Evolutionary conservation across 2,797 vertebrate genomes (phyloP).

Genomic region (Heteromormyrus szaboi): DNA sequence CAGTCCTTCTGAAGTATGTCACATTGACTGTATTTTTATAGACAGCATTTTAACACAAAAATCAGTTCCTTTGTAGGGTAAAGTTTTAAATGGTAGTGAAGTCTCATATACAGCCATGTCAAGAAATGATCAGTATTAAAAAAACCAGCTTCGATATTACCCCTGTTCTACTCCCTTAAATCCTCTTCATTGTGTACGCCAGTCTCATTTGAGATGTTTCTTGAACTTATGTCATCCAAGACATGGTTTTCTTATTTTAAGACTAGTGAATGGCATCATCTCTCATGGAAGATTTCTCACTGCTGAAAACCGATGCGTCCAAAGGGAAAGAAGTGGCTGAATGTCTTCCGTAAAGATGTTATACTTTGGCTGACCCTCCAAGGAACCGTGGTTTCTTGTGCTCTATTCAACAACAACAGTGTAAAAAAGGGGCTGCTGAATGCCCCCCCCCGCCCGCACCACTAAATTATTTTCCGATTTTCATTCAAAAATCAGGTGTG

Average conservation of each 20-base stretch:
- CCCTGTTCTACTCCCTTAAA: conserved; percentile 13
- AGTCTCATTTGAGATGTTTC: conserved; percentile 27
- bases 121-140: conserved; percentile 16
- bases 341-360: conserved; percentile 4
- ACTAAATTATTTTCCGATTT: background rate
- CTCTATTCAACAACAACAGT: background rate
- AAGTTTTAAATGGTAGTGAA: conserved; percentile 47
- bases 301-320: conserved; percentile 11
- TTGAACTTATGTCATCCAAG: conserved; percentile 29
- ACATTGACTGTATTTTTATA: conserved; percentile 64
- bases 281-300: conserved; percentile 26
- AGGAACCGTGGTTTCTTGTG: background rate
- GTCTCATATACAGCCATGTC: conserved; percentile 33
- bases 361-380: background rate
- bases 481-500: background rate
- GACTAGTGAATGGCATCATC: conserved; percentile 26
- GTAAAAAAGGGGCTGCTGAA: background rate
- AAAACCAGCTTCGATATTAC: background rate
- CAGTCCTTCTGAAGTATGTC: conserved; percentile 57
- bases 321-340: background rate
- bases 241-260: conserved; percentile 27
- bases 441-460: background rate
- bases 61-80: conserved; percentile 41
- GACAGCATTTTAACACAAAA: conserved; percentile 25
- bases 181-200: conserved; percentile 27